phyloP scores from a whole-genome alignment of 2,888 invertebrate species.

The Orthonevra nobilis region DNA sequence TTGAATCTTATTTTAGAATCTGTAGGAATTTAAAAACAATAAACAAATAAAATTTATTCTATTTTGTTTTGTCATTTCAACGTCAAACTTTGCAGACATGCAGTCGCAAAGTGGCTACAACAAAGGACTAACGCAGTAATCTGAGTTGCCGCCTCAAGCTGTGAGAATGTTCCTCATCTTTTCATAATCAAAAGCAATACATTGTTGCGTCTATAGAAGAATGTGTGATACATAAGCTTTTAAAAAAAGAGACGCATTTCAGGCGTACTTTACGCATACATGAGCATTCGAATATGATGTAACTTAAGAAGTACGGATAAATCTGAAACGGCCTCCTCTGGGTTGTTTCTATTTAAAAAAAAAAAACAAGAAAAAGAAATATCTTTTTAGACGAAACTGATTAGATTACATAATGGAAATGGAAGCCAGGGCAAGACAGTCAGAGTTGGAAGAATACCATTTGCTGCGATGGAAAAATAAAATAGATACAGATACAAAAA shows the following conservation, averaged over 20 bases:
- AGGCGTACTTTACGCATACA: slow-evolving; percentile 1
- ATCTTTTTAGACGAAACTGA: slow-evolving; percentile 58
- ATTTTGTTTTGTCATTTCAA: slow-evolving; percentile 2
- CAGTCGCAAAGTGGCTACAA: neutral
- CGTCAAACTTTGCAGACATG: slow-evolving; percentile 1
- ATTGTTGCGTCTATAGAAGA: neutral
- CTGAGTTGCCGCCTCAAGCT: neutral
- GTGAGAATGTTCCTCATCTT: neutral
- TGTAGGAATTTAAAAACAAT: neutral
- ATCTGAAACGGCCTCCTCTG: slow-evolving; percentile 28
- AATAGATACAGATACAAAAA: slow-evolving; percentile 11
- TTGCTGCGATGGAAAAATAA: slow-evolving; percentile 12
- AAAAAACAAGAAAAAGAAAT: too few relatives aligned
- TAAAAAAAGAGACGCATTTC: slow-evolving; percentile 6
- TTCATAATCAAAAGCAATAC: too few relatives aligned
- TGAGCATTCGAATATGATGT: slow-evolving; percentile 15
- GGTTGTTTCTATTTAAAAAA: slow-evolving; percentile 32
- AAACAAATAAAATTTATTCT: neutral
- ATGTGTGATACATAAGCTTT: neutral
- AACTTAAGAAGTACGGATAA: slow-evolving; percentile 24
- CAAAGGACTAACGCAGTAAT: neutral
- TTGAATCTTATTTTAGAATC: slow-evolving; percentile 2
- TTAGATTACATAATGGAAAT: slow-evolving; percentile 65
- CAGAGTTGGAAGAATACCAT: slow-evolving; percentile 2
- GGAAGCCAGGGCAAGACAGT: slow-evolving; percentile 35